These are phyloP conservation scores for Nowickia ferox DNA, from an alignment of 2,888 invertebrate species.

Conservation along the genomic window DNA sequence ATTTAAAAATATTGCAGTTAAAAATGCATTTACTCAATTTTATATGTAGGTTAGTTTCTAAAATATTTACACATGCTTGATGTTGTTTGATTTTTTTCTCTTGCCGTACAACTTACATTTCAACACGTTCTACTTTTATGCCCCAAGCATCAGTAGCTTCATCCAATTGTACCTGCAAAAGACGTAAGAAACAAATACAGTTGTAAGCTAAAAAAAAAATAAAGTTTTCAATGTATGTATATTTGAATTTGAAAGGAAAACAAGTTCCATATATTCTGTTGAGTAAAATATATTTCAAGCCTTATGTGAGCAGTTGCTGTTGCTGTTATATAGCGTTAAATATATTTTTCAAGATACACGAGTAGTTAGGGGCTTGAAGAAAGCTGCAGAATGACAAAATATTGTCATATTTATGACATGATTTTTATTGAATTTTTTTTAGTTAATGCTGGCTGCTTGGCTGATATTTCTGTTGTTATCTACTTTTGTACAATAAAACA, in stretches of 20 bases:
- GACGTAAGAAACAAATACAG: constrained; percentile 23
- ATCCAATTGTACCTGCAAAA: constrained; percentile 87
- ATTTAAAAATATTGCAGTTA: constrained; percentile 37
- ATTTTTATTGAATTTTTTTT: constrained; percentile 39
- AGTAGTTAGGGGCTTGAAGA: background rate
- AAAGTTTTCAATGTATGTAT: background rate
- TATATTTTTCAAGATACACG: background rate
- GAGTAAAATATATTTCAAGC: constrained; percentile 47
- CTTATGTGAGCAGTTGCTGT: constrained; percentile 2
- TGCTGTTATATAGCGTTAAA: background rate
- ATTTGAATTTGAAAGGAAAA: constrained; percentile 29
- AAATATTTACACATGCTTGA: constrained; percentile 38
- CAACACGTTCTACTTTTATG: constrained; percentile 98
- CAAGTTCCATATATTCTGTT: constrained; percentile 20
- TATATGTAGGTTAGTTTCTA: constrained; percentile 47
- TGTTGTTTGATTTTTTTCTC: background rate
- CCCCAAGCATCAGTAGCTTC: constrained; percentile 97
- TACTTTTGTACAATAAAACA: constrained; percentile 12
- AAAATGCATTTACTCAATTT: constrained; percentile 32
- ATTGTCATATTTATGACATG: constrained; percentile 67
- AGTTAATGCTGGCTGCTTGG: constrained; percentile 32
- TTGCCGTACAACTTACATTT: constrained; percentile 89
- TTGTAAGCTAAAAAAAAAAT: background rate
- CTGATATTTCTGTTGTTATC: constrained; percentile 46
- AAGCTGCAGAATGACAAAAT: constrained; percentile 51